phyloP scores from a whole-genome alignment of 2,797 vertebrate species.

The Lepilemur ruficaudatus region DNA sequence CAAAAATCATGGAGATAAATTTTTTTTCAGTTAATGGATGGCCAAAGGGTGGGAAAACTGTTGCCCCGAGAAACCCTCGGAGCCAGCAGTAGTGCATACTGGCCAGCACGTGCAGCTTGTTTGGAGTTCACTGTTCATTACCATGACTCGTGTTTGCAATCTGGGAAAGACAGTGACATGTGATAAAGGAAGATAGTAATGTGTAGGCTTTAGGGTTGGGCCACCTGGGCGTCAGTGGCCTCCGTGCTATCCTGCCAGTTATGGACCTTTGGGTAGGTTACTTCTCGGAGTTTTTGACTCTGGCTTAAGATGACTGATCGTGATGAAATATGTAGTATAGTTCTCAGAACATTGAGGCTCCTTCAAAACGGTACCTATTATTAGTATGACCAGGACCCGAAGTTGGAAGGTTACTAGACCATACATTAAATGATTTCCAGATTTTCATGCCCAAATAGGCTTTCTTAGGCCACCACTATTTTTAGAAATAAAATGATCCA shows the following conservation, averaged over 20 bases:
- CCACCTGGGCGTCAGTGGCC: not conserved
- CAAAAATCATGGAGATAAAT: not conserved
- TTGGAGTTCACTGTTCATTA: not conserved
- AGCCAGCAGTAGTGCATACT: not conserved
- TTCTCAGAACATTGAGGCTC: conserved; percentile 17
- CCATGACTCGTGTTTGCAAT: not conserved
- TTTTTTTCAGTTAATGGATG: conserved; percentile 23
- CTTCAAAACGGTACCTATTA: not conserved
- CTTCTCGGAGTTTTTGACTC: not conserved
- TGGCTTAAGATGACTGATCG: not conserved
- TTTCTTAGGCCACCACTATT: not conserved
- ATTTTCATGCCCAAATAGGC: not conserved
- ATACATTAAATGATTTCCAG: not conserved
- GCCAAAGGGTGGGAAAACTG: not conserved
- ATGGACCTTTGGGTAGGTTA: not conserved
- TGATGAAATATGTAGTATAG: not conserved
- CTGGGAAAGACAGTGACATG: not conserved
- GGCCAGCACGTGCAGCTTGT: not conserved
- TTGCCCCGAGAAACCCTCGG: not conserved
- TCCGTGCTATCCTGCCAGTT: not conserved
- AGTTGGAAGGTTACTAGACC: not conserved
- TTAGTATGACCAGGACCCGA: not conserved
- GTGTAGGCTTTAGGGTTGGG: not conserved
- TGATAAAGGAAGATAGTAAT: not conserved
- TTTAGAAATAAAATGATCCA: conserved; percentile 4